phyloP scores from a whole-genome alignment of 2,797 vertebrate species.

The Chanos chanos region DNA sequence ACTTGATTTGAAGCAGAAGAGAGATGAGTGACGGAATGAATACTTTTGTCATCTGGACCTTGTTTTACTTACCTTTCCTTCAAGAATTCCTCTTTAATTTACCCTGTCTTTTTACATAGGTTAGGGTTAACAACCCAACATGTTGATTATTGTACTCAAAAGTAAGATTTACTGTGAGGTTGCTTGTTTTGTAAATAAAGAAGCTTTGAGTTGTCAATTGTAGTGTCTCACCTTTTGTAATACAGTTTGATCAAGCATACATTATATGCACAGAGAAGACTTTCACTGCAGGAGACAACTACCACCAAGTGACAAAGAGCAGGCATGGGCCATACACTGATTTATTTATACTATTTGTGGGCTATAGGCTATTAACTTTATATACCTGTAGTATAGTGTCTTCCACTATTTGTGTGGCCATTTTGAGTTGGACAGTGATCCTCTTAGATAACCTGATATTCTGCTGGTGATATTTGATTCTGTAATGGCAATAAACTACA shows the following conservation, averaged over 20 bases:
- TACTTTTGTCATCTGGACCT: background rate
- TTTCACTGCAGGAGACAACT: no score
- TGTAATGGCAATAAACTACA: no score
- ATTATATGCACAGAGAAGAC: no score
- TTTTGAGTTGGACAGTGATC: no score
- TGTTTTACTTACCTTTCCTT: background rate
- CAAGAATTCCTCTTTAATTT: slow-evolving; percentile 26
- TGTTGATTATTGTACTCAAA: slow-evolving; percentile 10
- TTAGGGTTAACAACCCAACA: background rate
- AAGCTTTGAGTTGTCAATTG: slow-evolving; percentile 42
- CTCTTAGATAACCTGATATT: no score
- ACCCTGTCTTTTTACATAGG: slow-evolving; percentile 26
- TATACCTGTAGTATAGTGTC: no score
- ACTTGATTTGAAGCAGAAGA: slow-evolving; percentile 60
- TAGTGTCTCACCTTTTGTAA: background rate
- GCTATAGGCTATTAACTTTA: no score
- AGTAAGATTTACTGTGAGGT: slow-evolving; percentile 13
- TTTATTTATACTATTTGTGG: no score
- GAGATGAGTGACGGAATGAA: background rate
- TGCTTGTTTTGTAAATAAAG: slow-evolving; percentile 76
- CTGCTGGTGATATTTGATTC: no score
- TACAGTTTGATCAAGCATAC: background rate
- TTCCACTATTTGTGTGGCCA: no score
- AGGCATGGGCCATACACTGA: no score
- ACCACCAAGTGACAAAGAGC: no score